Evolutionary conservation across 2,888 invertebrate genomes (phyloP).

Genomic region (Andrena trimmerana): DNA sequence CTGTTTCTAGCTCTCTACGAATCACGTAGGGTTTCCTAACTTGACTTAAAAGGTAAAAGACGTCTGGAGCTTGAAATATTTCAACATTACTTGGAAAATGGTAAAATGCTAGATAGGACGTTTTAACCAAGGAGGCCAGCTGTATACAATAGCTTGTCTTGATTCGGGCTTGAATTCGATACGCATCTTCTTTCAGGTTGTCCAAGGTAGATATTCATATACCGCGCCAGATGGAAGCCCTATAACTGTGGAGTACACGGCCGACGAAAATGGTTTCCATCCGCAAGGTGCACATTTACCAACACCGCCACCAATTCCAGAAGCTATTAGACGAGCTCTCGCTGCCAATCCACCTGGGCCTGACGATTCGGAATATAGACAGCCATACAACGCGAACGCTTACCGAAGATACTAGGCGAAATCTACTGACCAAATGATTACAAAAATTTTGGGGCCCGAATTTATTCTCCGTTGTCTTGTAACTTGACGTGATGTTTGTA

Average conservation of each 20-base stretch:
- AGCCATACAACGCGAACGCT: constrained; percentile 55
- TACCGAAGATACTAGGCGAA: constrained; percentile 61
- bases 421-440: constrained; percentile 29
- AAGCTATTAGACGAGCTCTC: constrained; percentile 89
- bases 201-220: constrained; percentile 92
- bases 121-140: no score
- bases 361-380: constrained; percentile 66
- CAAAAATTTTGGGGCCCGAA: constrained; percentile 33
- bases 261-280: constrained; percentile 92
- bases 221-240: constrained; percentile 91
- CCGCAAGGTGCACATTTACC: constrained; percentile 92
- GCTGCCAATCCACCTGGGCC: constrained; percentile 74
- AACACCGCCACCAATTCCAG: constrained; percentile 91
- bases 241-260: constrained; percentile 90
- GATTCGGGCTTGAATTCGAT: neutral
- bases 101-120: no score
- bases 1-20: no score
- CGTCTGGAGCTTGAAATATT: no score
- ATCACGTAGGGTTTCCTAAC: no score
- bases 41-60: no score
- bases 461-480: constrained; percentile 31
- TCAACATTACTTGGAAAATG: no score
- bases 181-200: constrained; percentile 86
- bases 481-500: constrained; percentile 56
- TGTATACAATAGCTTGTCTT: neutral